These are phyloP conservation scores for Marmota monax DNA, from an alignment of 2,113 vertebrate species.

Conservation along the genomic window DNA sequence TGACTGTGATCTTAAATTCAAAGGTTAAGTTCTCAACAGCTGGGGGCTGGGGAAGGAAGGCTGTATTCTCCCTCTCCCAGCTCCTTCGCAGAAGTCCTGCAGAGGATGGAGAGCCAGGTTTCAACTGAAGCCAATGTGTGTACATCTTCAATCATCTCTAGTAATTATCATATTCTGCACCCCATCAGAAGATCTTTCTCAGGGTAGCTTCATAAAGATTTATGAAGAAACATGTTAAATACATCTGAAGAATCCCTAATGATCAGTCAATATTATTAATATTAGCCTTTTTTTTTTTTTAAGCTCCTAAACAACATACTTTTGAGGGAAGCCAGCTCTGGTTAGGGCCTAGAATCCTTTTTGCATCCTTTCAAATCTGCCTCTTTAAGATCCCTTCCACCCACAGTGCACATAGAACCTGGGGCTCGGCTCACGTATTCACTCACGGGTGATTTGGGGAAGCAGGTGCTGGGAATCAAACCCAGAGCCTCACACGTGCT, in stretches of 20 bases:
- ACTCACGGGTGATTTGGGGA: background rate
- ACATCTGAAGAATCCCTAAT: background rate
- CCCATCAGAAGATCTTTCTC: background rate
- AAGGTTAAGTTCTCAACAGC: background rate
- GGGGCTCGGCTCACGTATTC: background rate
- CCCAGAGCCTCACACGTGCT: background rate
- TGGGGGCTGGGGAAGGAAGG: background rate
- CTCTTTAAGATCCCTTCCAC: background rate
- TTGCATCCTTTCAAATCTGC: background rate
- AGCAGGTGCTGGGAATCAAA: background rate
- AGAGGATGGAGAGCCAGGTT: background rate
- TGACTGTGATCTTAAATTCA: background rate
- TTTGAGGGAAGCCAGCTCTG: background rate
- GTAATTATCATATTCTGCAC: background rate
- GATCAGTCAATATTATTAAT: background rate
- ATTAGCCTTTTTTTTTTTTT: background rate
- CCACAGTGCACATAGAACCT: background rate
- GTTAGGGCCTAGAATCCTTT: background rate
- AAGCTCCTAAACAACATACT: background rate
- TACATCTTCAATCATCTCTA: background rate
- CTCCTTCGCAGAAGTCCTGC: background rate
- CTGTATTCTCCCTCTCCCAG: fast-evolving
- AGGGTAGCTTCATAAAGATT: background rate
- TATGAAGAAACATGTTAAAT: background rate
- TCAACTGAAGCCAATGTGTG: background rate